Evolutionary conservation across 1,140 invertebrate genomes (phyloP).

Genomic region (Maconellicoccus hirsutus): DNA sequence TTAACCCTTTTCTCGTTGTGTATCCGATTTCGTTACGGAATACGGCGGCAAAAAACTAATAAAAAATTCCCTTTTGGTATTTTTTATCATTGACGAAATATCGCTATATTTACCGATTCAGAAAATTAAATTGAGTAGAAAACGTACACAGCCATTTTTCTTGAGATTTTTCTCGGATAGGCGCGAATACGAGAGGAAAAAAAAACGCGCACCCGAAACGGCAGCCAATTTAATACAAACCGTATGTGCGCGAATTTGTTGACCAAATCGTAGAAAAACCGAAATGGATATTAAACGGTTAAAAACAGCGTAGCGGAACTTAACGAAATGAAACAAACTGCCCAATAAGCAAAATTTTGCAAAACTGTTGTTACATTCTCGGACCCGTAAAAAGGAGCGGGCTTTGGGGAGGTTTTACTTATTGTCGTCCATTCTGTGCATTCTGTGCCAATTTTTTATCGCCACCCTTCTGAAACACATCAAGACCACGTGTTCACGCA

Average conservation of each 20-base stretch:
- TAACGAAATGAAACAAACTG: constrained; percentile 19
- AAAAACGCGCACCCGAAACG: not conserved
- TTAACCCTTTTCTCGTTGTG: no score
- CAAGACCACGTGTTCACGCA: constrained; percentile 21
- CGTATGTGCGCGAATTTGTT: not conserved
- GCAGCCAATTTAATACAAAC: not conserved
- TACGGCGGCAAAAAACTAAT: no score
- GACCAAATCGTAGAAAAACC: constrained; percentile 11
- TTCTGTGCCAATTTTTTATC: constrained; percentile 21
- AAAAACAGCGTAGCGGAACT: constrained; percentile 11
- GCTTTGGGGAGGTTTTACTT: not conserved
- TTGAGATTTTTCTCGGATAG: constrained; percentile 4
- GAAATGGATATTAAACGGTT: constrained; percentile 21
- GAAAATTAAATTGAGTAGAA: not conserved
- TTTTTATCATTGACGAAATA: not conserved
- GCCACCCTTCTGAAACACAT: constrained; percentile 10
- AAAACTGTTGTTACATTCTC: constrained; percentile 21
- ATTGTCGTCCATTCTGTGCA: constrained; percentile 17
- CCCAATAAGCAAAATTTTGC: constrained; percentile 20
- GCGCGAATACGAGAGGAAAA: not conserved
- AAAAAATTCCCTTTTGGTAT: no score
- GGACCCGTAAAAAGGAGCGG: not conserved
- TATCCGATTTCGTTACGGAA: no score
- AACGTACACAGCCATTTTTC: not conserved
- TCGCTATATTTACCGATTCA: not conserved